Evolutionary conservation across 1,140 invertebrate species (phyloP).

Genomic region (Parasteatoda tepidariorum): DNA sequence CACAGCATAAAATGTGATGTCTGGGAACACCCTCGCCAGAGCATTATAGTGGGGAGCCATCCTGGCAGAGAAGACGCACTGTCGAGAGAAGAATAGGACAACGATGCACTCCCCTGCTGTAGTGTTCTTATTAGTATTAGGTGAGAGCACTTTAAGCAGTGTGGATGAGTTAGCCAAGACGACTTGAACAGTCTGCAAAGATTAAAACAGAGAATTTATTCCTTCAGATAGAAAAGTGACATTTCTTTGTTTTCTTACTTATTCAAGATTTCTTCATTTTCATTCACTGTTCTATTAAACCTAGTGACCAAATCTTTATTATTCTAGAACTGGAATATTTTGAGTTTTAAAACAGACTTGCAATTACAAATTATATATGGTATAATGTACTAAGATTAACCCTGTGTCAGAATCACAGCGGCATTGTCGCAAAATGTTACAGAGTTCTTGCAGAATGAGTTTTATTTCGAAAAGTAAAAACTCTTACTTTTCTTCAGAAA

Average conservation of each 20-base stretch:
- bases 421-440: too few relatives aligned
- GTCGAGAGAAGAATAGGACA: conserved; percentile 89
- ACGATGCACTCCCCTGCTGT: conserved; percentile 74
- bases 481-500: too few relatives aligned
- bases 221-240: background rate
- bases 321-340: too few relatives aligned
- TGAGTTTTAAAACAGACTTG: too few relatives aligned
- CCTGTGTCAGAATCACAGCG: too few relatives aligned
- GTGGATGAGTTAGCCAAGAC: conserved; percentile 44
- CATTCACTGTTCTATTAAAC: too few relatives aligned
- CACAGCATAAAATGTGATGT: conserved; percentile 87
- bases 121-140: conserved; percentile 36
- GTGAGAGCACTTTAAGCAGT: conserved; percentile 42
- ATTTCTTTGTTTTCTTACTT: background rate
- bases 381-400: too few relatives aligned
- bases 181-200: conserved; percentile 44
- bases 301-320: too few relatives aligned
- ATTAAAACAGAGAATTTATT: background rate
- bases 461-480: too few relatives aligned
- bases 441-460: too few relatives aligned
- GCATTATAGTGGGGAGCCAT: conserved; percentile 93
- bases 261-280: too few relatives aligned
- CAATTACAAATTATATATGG: too few relatives aligned
- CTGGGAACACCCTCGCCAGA: conserved; percentile 83
- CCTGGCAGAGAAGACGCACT: conserved; percentile 89